Base-by-base conservation (phyloP, 2,888 invertebrate species). In the Orthosia incerta region DNA sequence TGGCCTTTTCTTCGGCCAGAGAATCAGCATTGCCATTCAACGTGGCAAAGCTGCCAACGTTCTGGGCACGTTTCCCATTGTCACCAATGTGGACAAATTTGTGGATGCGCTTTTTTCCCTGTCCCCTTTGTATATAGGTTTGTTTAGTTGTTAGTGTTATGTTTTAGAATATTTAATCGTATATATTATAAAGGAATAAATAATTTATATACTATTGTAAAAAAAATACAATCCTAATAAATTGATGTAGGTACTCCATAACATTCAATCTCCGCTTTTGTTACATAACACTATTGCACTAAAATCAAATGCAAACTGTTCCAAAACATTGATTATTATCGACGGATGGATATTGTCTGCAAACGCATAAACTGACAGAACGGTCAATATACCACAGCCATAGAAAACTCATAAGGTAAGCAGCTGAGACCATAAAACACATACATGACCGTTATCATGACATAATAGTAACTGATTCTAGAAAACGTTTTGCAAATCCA, bases 401-500 rank as follows among this genome's bases (percentile, higher is more conserved):
- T 74, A 74, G 80, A 82, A 84, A 74, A 80, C 65, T 77, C 74
- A 66, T 63, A 62, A 16, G 67, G 46, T 60, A 70, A 64, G 62
- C 74, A 78, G 64, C 57, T 46, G 51, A 68, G 50, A 63, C 61
- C 68, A 69, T 86, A 73, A 82, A 85, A 71, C 53, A 65, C 56
- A 71, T 71, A 72, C 62, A 82, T 76, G 67, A 76, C 60, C 56
- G 65, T 55, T 78, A 55, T 70, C 73, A 65, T 62, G 75, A 68
- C 69, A 68, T 80, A 74, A 20, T 50, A 65, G 77, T 55, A 23
- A 64, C 71, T 31, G 63, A 64, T 55, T 71, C 13, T 62, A 66
- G 63, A 62, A 65, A 71, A 67, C 71, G 62, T 71, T 80, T 76
- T 64, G 83, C 68, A 80, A 80, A 85, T 83, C 64, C 69, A 73